Percentiles rank a stretch among this genome's conserved stretches.
These are phyloP conservation scores for Diorhabda sublineata DNA, from an alignment of 1,140 invertebrate species.

Conservation along the genomic window DNA sequence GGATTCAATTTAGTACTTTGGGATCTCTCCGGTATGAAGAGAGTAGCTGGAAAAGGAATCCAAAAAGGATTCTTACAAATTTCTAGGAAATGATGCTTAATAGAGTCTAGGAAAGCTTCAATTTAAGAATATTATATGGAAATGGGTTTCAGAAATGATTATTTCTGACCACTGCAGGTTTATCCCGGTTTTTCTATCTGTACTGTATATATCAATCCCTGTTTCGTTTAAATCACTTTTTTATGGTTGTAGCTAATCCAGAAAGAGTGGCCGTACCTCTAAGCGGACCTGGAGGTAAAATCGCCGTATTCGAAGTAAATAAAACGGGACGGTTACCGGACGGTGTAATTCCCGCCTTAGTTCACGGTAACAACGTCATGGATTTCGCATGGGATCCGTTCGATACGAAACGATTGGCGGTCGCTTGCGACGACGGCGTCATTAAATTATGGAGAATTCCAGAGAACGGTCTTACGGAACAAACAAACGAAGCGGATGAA, in stretches of 20 bases:
- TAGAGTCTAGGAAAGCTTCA: no score
- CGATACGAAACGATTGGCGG: conserved; percentile 70
- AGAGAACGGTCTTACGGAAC: conserved; percentile 50
- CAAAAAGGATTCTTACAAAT: no score
- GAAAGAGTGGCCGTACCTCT: conserved; percentile 82
- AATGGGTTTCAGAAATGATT: no score
- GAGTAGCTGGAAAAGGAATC: no score
- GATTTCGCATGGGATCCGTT: conserved; percentile 95
- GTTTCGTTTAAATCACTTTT: neutral
- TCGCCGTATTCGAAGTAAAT: conserved; percentile 80
- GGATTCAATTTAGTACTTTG: no score
- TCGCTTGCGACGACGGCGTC: conserved; percentile 88
- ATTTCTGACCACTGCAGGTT: no score
- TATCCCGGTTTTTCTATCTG: no score
- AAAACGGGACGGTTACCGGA: conserved; percentile 74
- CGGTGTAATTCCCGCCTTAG: conserved; percentile 77
- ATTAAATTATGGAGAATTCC: conserved; percentile 77
- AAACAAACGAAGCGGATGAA: conserved; percentile 60
- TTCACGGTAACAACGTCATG: conserved; percentile 82
- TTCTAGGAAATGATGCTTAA: no score
- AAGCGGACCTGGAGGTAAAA: conserved; percentile 81
- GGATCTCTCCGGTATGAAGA: no score
- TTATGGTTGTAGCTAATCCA: conserved; percentile 63
- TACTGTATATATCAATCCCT: no score
- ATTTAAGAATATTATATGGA: no score